Evolutionary conservation across 2,888 invertebrate species (phyloP).

Genomic region (Chydorus sphaericus): DNA sequence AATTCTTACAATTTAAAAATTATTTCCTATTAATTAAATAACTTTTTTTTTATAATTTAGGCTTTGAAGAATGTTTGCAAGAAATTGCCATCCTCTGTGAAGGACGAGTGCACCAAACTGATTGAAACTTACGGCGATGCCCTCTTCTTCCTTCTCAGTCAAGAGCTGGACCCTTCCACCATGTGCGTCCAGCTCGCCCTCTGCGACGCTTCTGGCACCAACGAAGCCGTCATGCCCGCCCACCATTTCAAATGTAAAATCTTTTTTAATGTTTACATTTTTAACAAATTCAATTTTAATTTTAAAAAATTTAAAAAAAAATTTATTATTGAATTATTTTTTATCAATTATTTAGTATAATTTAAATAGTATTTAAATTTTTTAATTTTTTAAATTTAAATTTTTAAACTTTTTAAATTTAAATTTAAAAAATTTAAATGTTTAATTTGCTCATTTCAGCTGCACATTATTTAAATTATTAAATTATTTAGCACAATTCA

Average conservation of each 20-base stretch:
- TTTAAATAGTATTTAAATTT: too few species aligned
- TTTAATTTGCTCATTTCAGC: neutral
- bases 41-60: neutral
- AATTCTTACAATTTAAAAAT: neutral
- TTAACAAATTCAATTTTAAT: too few species aligned
- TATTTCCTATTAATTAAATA: neutral
- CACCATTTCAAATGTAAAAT: slow-evolving; percentile 12
- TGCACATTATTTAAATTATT: neutral
- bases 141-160: slow-evolving; percentile 57
- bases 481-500: neutral
- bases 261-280: too few species aligned
- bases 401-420: neutral
- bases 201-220: slow-evolving; percentile 40
- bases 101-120: slow-evolving; percentile 53
- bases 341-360: too few species aligned
- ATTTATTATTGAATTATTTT: too few species aligned
- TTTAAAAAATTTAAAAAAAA: slow-evolving; percentile 18
- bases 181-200: slow-evolving; percentile 54
- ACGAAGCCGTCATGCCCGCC: slow-evolving; percentile 1
- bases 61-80: slow-evolving; percentile 52
- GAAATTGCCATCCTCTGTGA: slow-evolving; percentile 44
- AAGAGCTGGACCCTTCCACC: slow-evolving; percentile 58
- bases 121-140: slow-evolving; percentile 64
- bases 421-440: slow-evolving; percentile 21
- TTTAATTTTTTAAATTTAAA: too few species aligned